phyloP scores from a whole-genome alignment of 2,888 invertebrate genomes.

The Entomobrya multifasciata region DNA sequence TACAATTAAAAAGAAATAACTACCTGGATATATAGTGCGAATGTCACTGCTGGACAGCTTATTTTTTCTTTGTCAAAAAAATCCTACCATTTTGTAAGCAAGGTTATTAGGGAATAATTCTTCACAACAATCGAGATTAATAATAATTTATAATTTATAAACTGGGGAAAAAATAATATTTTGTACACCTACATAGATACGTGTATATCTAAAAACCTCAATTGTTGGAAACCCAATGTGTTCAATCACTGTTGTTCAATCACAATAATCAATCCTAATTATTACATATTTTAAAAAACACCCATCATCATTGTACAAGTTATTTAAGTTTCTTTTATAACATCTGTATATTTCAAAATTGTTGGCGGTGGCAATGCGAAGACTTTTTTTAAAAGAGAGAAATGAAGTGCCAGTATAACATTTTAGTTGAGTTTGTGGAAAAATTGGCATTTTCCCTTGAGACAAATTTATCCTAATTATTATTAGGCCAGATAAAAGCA shows the following conservation, averaged over 20 bases:
- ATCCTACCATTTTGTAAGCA: too few species aligned
- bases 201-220: background rate
- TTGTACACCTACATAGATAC: background rate
- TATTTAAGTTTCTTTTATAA: too few species aligned
- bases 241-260: slow-evolving; percentile 47
- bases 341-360: too few species aligned
- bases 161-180: background rate
- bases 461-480: background rate
- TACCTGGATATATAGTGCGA: too few species aligned
- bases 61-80: too few species aligned
- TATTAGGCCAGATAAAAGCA: background rate
- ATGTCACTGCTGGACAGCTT: too few species aligned
- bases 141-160: too few species aligned
- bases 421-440: background rate
- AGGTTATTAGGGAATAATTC: too few species aligned
- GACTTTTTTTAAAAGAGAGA: background rate
- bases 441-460: background rate
- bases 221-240: slow-evolving; percentile 27
- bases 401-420: background rate
- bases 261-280: slow-evolving; percentile 10
- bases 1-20: too few species aligned
- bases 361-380: too few species aligned
- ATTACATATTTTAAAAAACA: background rate
- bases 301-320: background rate
- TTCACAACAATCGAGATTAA: too few species aligned